phyloP scores from a whole-genome alignment of 2,113 vertebrate genomes.

The Candoia aspera region DNA sequence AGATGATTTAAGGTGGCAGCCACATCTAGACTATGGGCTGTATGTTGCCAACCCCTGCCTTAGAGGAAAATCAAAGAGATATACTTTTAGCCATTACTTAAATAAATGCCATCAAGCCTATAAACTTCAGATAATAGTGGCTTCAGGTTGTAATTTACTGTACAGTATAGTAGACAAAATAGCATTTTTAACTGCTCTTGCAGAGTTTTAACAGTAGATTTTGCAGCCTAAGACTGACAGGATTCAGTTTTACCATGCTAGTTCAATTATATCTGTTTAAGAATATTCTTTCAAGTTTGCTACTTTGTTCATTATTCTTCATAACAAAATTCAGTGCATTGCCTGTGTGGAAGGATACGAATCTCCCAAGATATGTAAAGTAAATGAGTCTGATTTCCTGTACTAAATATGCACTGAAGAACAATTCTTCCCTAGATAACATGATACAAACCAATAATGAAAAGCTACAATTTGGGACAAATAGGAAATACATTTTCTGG shows the following conservation, averaged over 20 bases:
- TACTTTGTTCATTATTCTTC: not conserved
- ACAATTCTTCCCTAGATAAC: slow-evolving; percentile 30
- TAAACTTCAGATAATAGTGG: not conserved
- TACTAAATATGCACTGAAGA: slow-evolving; percentile 14
- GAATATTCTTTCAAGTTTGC: not conserved
- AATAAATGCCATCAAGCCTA: slow-evolving; percentile 2
- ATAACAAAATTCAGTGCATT: not conserved
- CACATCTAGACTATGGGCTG: not conserved
- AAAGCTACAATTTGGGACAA: slow-evolving; percentile 37
- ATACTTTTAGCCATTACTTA: slow-evolving; percentile 24
- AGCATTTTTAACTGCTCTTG: not conserved
- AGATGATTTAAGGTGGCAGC: not conserved
- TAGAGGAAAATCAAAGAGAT: not conserved
- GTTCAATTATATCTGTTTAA: not conserved
- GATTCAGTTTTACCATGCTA: not conserved
- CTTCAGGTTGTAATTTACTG: not conserved
- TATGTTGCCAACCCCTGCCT: not conserved
- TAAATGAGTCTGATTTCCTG: slow-evolving; percentile 33
- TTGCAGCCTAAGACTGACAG: not conserved
- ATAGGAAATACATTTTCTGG: slow-evolving; percentile 49
- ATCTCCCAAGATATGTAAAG: not conserved
- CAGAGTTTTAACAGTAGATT: not conserved
- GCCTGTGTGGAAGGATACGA: not conserved
- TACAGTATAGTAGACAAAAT: not conserved
- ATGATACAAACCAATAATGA: slow-evolving; percentile 39